Conservation (phyloP, 2,888 invertebrate genomes). For the Clivina fossor region DNA sequence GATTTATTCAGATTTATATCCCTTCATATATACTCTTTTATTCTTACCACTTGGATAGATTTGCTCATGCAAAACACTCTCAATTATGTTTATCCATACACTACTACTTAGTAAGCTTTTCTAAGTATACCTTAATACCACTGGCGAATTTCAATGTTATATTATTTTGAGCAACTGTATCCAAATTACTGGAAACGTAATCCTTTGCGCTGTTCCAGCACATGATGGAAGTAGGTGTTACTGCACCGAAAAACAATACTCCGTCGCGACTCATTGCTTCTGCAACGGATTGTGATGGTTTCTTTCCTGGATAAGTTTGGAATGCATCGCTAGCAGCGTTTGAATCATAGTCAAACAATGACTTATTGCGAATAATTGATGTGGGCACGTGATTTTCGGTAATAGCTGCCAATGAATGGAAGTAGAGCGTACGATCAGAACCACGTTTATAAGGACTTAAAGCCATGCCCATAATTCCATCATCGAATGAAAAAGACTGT, state of each 20-base stretch:
- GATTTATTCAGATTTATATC: no score
- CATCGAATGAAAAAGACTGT: no score
- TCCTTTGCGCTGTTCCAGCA: no score
- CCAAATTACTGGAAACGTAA: no score
- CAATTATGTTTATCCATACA: no score
- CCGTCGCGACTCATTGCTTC: constrained; percentile 71
- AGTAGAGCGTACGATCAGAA: constrained; percentile 61
- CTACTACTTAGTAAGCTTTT: no score
- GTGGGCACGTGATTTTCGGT: constrained; percentile 68
- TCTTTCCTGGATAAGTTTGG: constrained; percentile 48
- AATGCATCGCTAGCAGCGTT: constrained; percentile 58
- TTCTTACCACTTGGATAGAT: no score
- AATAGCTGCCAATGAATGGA: constrained; percentile 68
- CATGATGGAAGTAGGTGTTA: constrained; percentile 67
- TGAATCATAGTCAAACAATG: constrained; percentile 54
- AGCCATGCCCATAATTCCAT: constrained; percentile 68
- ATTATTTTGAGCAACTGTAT: no score
- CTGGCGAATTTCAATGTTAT: no score
- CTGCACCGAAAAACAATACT: constrained; percentile 68
- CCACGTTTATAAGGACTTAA: constrained; percentile 61
- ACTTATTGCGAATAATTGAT: constrained; percentile 60
- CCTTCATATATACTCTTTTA: no score
- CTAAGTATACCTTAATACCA: no score
- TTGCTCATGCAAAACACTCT: no score
- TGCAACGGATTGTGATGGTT: constrained; percentile 69